Base-by-base conservation (phyloP, 2,888 invertebrate species). In the Scaptomyza polygonia region DNA sequence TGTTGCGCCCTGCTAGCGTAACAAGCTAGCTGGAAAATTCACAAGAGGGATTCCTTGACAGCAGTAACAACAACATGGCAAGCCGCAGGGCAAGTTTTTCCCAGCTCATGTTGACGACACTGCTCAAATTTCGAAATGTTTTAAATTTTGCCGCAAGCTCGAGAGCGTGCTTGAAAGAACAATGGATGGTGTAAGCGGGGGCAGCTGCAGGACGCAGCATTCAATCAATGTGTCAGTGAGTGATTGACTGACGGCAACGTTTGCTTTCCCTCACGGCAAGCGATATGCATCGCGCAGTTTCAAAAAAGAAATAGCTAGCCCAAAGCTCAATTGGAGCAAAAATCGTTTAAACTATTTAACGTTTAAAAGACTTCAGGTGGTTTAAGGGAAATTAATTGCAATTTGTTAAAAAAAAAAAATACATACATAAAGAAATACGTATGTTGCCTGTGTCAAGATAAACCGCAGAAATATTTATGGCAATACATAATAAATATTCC, bases 11-110 rank as follows among this genome's bases (percentile, higher is more conserved):
- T 51, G 56, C 69, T 55, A n/a, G n/a, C 45, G 78, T 65, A 69
- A 52, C 72, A 82, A 69, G 83, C 72, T 79, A 62, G 58, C 79
- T 76, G 68, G 72, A 65, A 86, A 80, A 86, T 67, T 72, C 77
- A 75, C 83, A 63, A 76, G 72, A 63, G 77, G 76, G 65, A 83
- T 79, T 76, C 72, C 72, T 64, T 53, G 68, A 16, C 36, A 36
- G 16, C 39, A 39, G 8, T 0, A 36, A 39, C 40, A 42, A 12
- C 12, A 42, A 16, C 12, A 16, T 9, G 9, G 39, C 51, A 61
- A 63, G 48, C 56, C 61, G 62, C 48, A 32, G 55, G 61, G 54
- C 44, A 42, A 57, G 65, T 55, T 72, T 72, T 51, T 43, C 16
- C 57, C 25, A 44, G 40, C 36, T 55, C 47, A 52, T 36, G 32